Conservation (phyloP, 2,888 invertebrate species). For the Lobophora halterata region DNA sequence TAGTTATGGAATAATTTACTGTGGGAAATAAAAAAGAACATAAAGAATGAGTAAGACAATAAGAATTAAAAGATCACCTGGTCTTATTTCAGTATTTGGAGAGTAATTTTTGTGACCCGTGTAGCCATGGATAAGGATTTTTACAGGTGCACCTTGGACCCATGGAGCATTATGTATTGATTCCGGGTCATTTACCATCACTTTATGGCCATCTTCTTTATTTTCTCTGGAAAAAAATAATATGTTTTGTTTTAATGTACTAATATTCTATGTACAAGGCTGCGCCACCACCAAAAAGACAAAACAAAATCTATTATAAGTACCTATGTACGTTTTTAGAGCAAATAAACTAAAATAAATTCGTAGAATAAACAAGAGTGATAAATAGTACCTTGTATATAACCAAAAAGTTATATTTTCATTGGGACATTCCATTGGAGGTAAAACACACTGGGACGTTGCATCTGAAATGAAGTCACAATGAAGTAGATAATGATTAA, state of each 20-base stretch:
- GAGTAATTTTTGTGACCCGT: constrained; percentile 81
- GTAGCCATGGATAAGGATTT: constrained; percentile 83
- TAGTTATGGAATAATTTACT: too few species aligned
- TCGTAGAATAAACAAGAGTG: too few species aligned
- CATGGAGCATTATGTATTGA: constrained; percentile 68
- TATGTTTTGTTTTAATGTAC: not conserved
- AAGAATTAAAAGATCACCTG: constrained; percentile 56
- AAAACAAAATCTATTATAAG: too few species aligned
- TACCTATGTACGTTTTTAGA: too few species aligned
- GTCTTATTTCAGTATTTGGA: constrained; percentile 81
- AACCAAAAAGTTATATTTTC: constrained; percentile 83
- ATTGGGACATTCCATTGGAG: constrained; percentile 79
- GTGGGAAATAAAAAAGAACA: too few species aligned
- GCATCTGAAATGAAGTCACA: constrained; percentile 13
- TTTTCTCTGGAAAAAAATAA: constrained; percentile 49
- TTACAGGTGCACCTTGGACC: constrained; percentile 68
- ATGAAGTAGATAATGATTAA: not conserved
- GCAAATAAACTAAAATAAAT: too few species aligned
- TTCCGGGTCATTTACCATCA: constrained; percentile 54
- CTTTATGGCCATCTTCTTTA: constrained; percentile 62
- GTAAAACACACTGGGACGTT: constrained; percentile 47
- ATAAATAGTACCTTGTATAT: constrained; percentile 81
- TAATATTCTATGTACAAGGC: too few species aligned
- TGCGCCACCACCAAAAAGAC: too few species aligned
- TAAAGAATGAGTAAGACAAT: not conserved